These are phyloP conservation scores for Aspidoscelis tigris DNA, from an alignment of 2,113 vertebrate genomes.

Conservation along the genomic window DNA sequence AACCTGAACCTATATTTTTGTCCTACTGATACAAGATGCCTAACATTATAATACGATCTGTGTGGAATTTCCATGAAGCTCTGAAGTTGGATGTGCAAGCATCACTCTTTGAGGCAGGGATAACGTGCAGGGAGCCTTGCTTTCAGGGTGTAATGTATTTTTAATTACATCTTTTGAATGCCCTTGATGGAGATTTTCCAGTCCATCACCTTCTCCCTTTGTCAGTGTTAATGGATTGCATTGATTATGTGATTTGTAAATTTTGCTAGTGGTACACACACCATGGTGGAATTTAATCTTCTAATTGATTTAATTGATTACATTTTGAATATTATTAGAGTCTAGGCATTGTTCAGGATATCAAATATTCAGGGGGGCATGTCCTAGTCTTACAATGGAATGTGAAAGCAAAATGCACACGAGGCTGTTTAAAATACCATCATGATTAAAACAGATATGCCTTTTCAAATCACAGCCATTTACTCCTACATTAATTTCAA, in stretches of 20 bases:
- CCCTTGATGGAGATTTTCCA: constrained; percentile 34
- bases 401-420: not conserved
- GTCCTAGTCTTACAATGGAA: not conserved
- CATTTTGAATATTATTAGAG: constrained; percentile 27
- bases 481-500: not conserved
- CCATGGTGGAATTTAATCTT: not conserved
- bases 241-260: constrained; percentile 43
- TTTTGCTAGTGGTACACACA: constrained; percentile 28
- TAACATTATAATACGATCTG: constrained; percentile 1
- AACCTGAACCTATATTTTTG: not conserved
- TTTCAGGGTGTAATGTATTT: constrained; percentile 35
- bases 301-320: constrained; percentile 6
- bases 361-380: constrained; percentile 21
- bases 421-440: not conserved
- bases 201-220: constrained; percentile 15
- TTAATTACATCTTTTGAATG: constrained; percentile 38
- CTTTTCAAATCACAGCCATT: not conserved
- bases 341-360: fast-evolving
- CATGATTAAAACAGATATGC: constrained; percentile 31
- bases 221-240: constrained; percentile 32
- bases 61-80: constrained; percentile 12
- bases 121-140: not conserved
- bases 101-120: not conserved
- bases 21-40: not conserved
- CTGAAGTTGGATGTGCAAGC: not conserved